A percentile compares a stretch with the other conserved stretches of the same genome.
These are phyloP conservation scores for Tinea trinotella DNA, from an alignment of 2,888 invertebrate genomes.

Conservation along the genomic window DNA sequence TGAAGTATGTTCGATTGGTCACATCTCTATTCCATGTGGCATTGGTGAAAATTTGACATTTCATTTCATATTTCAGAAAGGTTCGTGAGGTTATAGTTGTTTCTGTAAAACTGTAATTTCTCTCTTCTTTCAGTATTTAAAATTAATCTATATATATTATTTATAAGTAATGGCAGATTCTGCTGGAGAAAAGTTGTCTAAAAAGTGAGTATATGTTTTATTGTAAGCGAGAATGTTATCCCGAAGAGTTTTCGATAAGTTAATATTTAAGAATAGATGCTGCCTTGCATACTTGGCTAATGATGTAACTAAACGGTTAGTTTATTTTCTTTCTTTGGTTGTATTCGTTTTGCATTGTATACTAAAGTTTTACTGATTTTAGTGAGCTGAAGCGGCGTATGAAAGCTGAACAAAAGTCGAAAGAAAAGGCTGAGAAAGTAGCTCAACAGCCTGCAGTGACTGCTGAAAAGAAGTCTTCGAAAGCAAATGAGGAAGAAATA, in stretches of 20 bases:
- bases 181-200: conserved; percentile 74
- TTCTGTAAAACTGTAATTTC: not conserved
- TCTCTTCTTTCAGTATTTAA: not conserved
- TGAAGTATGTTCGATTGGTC: not conserved
- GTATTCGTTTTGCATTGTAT: not conserved
- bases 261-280: conserved; percentile 15
- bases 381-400: conserved; percentile 94
- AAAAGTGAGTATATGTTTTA: conserved; percentile 74
- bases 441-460: conserved; percentile 55
- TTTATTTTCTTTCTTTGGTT: conserved; percentile 26
- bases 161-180: conserved; percentile 67
- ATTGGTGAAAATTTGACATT: not conserved
- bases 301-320: conserved; percentile 54
- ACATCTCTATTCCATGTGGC: conserved; percentile 3
- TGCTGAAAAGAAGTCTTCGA: conserved; percentile 45
- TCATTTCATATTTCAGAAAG: conserved; percentile 18
- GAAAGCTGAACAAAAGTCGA: conserved; percentile 94
- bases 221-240: conserved; percentile 11
- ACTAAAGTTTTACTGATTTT: conserved; percentile 30
- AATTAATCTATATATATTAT: not conserved
- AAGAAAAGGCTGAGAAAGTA: conserved; percentile 88
- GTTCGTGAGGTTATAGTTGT: not conserved
- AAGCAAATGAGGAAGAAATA: conserved; percentile 79
- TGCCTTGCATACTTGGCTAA: conserved; percentile 34
- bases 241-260: conserved; percentile 8